Conservation (phyloP, 2,113 vertebrate species). For the Okapia johnstoni region DNA sequence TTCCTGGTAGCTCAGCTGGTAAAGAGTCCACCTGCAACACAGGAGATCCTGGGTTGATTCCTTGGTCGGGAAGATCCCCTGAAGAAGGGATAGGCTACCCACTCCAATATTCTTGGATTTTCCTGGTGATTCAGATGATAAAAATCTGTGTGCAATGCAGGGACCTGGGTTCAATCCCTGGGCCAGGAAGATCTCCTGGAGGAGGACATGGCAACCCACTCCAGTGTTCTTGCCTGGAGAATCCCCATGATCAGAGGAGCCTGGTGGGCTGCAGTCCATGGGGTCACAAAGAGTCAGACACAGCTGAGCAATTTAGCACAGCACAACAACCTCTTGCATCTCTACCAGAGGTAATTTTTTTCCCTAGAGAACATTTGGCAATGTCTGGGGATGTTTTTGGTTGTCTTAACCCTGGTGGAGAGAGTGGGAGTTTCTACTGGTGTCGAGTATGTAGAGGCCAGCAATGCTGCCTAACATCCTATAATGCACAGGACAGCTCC, state of each 20-base stretch:
- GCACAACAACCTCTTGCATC: background rate
- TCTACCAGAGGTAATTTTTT: background rate
- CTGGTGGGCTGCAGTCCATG: background rate
- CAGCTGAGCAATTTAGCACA: background rate
- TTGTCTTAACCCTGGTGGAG: background rate
- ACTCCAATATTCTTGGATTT: background rate
- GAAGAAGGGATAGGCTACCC: background rate
- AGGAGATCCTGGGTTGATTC: background rate
- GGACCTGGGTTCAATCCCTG: background rate
- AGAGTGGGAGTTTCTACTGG: background rate
- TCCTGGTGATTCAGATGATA: background rate
- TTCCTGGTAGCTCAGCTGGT: background rate
- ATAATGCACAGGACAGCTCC: background rate
- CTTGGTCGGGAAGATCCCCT: background rate
- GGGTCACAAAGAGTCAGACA: background rate
- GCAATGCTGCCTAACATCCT: background rate
- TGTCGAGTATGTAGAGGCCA: background rate
- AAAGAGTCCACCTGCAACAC: background rate
- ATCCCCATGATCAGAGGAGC: background rate
- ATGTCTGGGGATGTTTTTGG: background rate
- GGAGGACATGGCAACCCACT: background rate
- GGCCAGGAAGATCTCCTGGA: background rate
- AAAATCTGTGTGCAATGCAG: background rate
- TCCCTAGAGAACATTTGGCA: background rate
- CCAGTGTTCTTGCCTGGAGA: background rate